These are phyloP conservation scores for Coregonus sp. DNA, from an alignment of 2,797 vertebrate genomes.

Conservation along the genomic window DNA sequence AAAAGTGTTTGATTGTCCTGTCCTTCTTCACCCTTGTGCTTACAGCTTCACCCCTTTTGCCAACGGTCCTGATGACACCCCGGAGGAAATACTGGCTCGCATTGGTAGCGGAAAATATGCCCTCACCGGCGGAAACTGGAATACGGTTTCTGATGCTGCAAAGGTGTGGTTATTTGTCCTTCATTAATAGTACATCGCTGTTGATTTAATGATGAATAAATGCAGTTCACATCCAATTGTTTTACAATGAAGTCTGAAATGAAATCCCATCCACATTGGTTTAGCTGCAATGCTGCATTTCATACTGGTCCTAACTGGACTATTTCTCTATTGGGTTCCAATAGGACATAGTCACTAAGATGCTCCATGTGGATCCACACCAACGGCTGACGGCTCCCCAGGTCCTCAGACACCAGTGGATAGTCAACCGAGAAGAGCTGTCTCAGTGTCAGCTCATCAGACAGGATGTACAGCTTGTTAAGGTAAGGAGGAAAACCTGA, in stretches of 20 bases:
- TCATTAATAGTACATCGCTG: neutral
- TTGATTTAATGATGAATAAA: neutral
- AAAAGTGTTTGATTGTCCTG: neutral
- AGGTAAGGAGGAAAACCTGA: slow-evolving; percentile 65
- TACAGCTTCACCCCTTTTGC: slow-evolving; percentile 94
- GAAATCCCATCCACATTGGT: neutral
- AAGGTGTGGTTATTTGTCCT: slow-evolving; percentile 75
- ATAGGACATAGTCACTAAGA: slow-evolving; percentile 92
- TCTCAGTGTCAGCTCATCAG: slow-evolving; percentile 81
- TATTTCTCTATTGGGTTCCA: neutral
- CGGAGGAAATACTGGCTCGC: slow-evolving; percentile 92
- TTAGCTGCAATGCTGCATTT: neutral
- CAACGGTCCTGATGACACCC: slow-evolving; percentile 88
- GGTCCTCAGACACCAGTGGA: slow-evolving; percentile 91
- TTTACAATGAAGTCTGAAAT: neutral
- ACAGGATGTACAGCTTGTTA: slow-evolving; percentile 82
- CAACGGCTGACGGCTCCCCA: slow-evolving; percentile 93
- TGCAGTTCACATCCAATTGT: neutral
- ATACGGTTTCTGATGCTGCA: slow-evolving; percentile 88
- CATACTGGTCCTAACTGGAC: neutral
- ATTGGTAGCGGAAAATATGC: slow-evolving; percentile 91
- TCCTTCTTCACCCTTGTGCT: neutral
- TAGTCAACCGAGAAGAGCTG: slow-evolving; percentile 87
- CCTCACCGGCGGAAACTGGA: slow-evolving; percentile 93
- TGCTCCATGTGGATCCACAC: slow-evolving; percentile 97